These are phyloP conservation scores for Turritopsis dohrnii DNA, from an alignment of 30 jellyfish, hydroid and myxozoan species.

Conservation along the genomic window DNA sequence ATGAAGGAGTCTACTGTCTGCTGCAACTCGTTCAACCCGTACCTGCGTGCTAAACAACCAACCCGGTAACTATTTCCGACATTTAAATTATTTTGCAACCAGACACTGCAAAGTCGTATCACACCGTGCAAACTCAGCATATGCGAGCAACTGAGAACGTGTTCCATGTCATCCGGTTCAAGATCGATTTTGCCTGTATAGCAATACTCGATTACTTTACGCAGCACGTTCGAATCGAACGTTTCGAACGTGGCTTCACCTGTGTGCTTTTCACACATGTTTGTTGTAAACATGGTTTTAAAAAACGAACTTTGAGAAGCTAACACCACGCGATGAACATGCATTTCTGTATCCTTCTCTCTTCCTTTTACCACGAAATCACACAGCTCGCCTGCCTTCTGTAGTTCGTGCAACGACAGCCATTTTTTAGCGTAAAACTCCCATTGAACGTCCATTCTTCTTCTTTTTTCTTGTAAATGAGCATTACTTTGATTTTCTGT, in stretches of 20 bases:
- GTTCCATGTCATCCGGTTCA: neutral
- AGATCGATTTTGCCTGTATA: neutral
- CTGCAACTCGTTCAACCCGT: neutral
- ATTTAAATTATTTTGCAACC: neutral
- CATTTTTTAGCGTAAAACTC: neutral
- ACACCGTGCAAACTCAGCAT: neutral
- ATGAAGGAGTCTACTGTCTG: neutral
- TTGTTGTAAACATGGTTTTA: constrained; percentile 6
- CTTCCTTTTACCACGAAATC: neutral
- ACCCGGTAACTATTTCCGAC: neutral
- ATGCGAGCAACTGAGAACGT: neutral
- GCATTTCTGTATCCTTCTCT: neutral
- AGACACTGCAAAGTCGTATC: neutral
- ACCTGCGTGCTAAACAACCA: constrained; percentile 1
- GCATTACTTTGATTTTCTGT: no score
- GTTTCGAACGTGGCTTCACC: neutral
- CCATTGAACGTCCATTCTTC: neutral
- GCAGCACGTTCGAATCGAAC: neutral
- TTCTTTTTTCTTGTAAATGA: neutral
- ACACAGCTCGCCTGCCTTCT: neutral
- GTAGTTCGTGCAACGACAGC: neutral
- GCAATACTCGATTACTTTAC: neutral
- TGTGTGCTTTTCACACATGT: neutral
- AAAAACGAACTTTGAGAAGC: neutral
- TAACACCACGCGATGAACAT: neutral